phyloP scores from a whole-genome alignment of 2,888 invertebrate genomes.

The Ceraclea dissimilis region DNA sequence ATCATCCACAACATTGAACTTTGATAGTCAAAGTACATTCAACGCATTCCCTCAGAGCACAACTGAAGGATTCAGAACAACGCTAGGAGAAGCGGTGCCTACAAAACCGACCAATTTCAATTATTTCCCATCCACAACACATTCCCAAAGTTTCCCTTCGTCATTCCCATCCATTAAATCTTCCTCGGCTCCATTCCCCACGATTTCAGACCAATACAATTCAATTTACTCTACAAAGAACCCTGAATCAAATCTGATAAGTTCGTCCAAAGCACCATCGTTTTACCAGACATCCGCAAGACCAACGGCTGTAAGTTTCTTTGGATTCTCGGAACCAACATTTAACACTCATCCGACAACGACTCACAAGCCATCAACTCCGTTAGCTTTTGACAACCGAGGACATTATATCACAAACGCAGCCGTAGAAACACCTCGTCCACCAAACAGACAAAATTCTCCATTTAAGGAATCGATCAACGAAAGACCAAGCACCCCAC shows the following conservation, averaged over 20 bases:
- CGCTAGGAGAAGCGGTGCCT: slow-evolving; percentile 10
- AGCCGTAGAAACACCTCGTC: slow-evolving; percentile 28
- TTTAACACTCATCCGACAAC: slow-evolving; percentile 20
- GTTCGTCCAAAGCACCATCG: slow-evolving; percentile 27
- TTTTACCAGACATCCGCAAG: slow-evolving; percentile 35
- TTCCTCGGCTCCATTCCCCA: slow-evolving; percentile 14
- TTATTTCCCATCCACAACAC: slow-evolving; percentile 21
- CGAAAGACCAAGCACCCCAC: slow-evolving; percentile 29
- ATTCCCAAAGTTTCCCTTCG: slow-evolving; percentile 15
- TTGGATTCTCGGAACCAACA: slow-evolving; percentile 37
- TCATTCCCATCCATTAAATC: slow-evolving; percentile 6
- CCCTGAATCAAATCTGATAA: slow-evolving; percentile 24
- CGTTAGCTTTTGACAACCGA: slow-evolving; percentile 35
- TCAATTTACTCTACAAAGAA: slow-evolving; percentile 12
- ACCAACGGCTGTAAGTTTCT: slow-evolving; percentile 41
- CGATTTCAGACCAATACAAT: slow-evolving; percentile 12
- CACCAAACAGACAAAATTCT: slow-evolving; percentile 30
- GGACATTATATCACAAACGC: slow-evolving; percentile 34
- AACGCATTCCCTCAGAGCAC: slow-evolving; percentile 28
- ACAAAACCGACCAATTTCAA: slow-evolving; percentile 18
- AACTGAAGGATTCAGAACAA: slow-evolving; percentile 21
- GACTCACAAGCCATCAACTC: slow-evolving; percentile 30
- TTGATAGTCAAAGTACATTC: slow-evolving; percentile 29
- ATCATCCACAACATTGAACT: slow-evolving; percentile 27
- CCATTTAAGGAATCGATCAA: slow-evolving; percentile 31